phyloP scores from a whole-genome alignment of 1,140 invertebrate genomes.

The Drosophila athabasca region DNA sequence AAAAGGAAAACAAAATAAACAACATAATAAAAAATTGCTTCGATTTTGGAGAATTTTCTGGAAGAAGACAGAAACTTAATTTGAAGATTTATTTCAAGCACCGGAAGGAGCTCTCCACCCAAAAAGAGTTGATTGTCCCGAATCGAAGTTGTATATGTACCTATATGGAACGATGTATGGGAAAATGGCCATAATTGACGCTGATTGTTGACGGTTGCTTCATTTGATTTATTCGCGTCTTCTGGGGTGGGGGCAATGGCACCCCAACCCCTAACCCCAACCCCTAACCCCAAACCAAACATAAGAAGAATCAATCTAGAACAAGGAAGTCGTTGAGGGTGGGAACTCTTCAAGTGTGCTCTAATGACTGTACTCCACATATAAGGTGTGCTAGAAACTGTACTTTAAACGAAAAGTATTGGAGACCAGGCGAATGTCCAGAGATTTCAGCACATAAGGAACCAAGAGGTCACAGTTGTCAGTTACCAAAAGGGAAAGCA shows the following conservation, averaged over 20 bases:
- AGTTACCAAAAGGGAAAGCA: no score
- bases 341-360: not conserved
- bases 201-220: constrained; percentile 64
- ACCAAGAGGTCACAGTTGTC: no score
- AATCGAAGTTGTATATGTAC: constrained; percentile 31
- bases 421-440: no score
- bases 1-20: constrained; percentile 1
- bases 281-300: no score
- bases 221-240: not conserved
- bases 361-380: no score
- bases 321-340: constrained; percentile 13
- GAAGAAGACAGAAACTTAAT: constrained; percentile 70
- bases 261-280: not conserved
- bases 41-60: constrained; percentile 76
- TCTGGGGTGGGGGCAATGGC: constrained; percentile 52
- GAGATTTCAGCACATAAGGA: no score
- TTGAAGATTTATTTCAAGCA: constrained; percentile 80
- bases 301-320: constrained; percentile 27
- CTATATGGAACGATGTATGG: constrained; percentile 31
- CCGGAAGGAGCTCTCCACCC: constrained; percentile 60
- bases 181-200: constrained; percentile 62
- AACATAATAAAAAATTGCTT: constrained; percentile 56
- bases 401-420: no score
- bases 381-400: no score
- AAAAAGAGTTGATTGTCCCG: constrained; percentile 66